A percentile compares a stretch with the other conserved stretches of the same genome.
phyloP scores from a whole-genome alignment of 2,797 vertebrate genomes.

The Gallinago nigripennis region DNA sequence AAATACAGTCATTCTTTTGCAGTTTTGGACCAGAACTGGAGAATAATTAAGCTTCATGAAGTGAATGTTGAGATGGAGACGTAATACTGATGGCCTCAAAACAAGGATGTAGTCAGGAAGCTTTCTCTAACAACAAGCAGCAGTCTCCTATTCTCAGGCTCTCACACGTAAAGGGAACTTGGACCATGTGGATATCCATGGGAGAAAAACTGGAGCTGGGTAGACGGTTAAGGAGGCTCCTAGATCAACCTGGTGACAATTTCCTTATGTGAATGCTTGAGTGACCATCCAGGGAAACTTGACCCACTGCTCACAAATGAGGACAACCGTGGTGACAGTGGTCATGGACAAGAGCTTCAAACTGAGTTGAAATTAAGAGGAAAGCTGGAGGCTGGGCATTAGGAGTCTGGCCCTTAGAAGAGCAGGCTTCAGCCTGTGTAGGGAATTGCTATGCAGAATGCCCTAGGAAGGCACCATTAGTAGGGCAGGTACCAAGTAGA shows the following conservation, averaged over 20 bases:
- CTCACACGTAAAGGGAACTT: background rate
- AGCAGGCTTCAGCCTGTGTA: background rate
- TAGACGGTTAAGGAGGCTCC: background rate
- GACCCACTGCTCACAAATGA: background rate
- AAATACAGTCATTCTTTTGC: background rate
- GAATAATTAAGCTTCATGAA: background rate
- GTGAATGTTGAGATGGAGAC: background rate
- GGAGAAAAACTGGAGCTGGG: rapidly evolving
- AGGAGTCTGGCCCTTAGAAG: background rate
- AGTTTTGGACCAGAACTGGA: background rate
- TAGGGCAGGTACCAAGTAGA: background rate
- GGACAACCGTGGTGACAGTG: background rate
- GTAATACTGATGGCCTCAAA: rapidly evolving
- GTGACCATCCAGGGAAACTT: background rate
- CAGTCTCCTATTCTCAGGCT: background rate
- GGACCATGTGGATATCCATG: background rate
- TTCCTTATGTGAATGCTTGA: background rate
- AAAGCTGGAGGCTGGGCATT: background rate
- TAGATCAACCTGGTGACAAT: background rate
- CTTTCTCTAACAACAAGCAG: background rate
- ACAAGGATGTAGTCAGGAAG: background rate
- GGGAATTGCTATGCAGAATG: background rate
- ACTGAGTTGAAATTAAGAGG: background rate
- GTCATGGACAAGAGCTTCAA: background rate
- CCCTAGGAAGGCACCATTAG: rapidly evolving